phyloP scores from a whole-genome alignment of 2,888 invertebrate species.

The Mesochorus sp. region DNA sequence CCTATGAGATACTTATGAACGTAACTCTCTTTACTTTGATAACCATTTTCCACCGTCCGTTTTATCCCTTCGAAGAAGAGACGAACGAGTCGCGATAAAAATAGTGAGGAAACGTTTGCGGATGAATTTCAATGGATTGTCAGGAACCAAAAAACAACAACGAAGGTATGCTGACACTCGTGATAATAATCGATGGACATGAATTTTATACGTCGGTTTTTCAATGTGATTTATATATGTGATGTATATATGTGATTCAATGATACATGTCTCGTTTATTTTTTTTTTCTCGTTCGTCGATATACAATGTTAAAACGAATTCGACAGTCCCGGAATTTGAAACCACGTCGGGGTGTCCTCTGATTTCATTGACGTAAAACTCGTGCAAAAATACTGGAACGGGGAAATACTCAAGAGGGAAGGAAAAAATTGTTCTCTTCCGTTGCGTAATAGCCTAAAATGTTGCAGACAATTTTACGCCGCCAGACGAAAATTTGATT shows the following conservation, averaged over 20 bases:
- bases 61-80: background rate
- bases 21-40: background rate
- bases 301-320: no score
- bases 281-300: no score
- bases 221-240: background rate
- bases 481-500: conserved; percentile 46
- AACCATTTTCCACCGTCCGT: background rate
- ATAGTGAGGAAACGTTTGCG: conserved; percentile 9
- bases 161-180: conserved; percentile 31
- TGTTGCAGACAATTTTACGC: conserved; percentile 36
- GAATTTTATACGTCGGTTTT: no score
- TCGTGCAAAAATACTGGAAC: no score
- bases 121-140: conserved; percentile 39
- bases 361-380: no score
- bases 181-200: conserved; percentile 26
- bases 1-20: conserved; percentile 1
- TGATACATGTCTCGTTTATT: no score
- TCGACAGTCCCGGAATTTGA: no score
- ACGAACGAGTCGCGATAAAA: conserved; percentile 24
- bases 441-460: conserved; percentile 33
- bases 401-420: no score
- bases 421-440: conserved; percentile 21
- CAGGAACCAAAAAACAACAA: no score
- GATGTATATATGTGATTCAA: background rate
- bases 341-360: no score